Conservation (phyloP, 2,797 vertebrate genomes). For the Cuniculus paca region DNA sequence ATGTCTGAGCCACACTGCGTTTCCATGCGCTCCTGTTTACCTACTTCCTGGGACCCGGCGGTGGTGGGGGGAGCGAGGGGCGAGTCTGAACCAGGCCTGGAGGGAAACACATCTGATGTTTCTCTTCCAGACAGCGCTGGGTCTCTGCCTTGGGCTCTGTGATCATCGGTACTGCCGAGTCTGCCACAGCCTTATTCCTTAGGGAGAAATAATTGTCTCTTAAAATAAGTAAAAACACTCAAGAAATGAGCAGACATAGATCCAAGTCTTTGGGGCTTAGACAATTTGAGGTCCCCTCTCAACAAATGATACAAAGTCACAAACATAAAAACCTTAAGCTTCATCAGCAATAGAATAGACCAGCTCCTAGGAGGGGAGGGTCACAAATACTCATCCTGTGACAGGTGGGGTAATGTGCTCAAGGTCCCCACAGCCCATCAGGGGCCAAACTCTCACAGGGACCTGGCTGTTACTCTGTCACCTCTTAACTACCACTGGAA, state of each 20-base stretch:
- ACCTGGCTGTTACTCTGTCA: background rate
- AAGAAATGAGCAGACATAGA: background rate
- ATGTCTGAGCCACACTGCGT: background rate
- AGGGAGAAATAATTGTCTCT: background rate
- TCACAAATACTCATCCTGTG: background rate
- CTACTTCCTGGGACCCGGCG: background rate
- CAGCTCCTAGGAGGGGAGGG: too few species aligned
- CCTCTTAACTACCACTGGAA: background rate
- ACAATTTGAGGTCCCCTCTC: background rate
- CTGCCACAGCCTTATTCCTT: background rate
- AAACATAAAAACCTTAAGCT: background rate
- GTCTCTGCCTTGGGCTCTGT: rapidly evolving
- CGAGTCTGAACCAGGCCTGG: background rate
- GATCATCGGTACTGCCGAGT: background rate
- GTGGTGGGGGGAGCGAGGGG: too few species aligned
- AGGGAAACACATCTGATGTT: background rate
- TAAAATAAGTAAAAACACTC: background rate
- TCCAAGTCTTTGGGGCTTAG: background rate
- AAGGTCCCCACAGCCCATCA: background rate
- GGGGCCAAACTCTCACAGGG: background rate
- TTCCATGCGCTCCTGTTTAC: background rate
- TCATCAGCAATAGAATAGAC: background rate
- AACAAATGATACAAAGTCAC: background rate
- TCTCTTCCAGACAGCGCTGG: background rate
- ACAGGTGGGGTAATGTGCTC: background rate